Base-by-base conservation (phyloP, 2,113 vertebrate species). In the Neolamprologus sp. region DNA sequence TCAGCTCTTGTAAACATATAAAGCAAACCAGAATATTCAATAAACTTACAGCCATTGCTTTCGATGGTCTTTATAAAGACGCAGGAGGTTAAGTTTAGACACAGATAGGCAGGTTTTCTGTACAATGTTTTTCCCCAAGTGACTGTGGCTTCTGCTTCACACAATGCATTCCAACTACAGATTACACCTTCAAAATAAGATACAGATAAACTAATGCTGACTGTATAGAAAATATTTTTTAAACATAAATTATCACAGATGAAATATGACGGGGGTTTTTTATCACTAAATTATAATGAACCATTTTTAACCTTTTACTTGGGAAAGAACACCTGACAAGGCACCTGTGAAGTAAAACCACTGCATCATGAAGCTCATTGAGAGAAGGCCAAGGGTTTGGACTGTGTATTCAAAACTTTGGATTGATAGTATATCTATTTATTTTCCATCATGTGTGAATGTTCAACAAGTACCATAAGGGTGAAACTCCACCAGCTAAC, bases 91-190 rank as follows among this genome's bases (percentile, higher is more conserved):
- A 57, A 57, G 23, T 28, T 57, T 57, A 57, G 23, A 57, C 54
- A 57, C 54, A 57, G 54, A 57, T 57, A 26, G 23, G 23, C 54
- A 28, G 54, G 23, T 8, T 57, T 57, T 57, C 23, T 57, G 23
- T 57, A 57, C 23, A 57, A 57, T 57, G 54, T 57, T 57, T 57
- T 57, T 57, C 54, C 54, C 54, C 23, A 57, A 57, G 23, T 57
- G 7, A 57, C 54, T 8, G 54, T 28, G 23, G 23, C 23, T 57
- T 57, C 54, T 57, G 54, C 54, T 57, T 57, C 23, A 7, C 54
- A 57, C 54, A 57, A 16, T 57, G 23, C 54, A 57, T 57, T 57
- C 23, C 54, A 26, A 28, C 54, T 28, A 57, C 54, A 57, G 54
- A 16, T 57, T 14, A 57, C 54, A 57, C 54, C 54, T 57, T 57